Percentiles rank a stretch among this genome's conserved stretches.
phyloP scores from a whole-genome alignment of 2,797 vertebrate species.

The Xenopus petersii region DNA sequence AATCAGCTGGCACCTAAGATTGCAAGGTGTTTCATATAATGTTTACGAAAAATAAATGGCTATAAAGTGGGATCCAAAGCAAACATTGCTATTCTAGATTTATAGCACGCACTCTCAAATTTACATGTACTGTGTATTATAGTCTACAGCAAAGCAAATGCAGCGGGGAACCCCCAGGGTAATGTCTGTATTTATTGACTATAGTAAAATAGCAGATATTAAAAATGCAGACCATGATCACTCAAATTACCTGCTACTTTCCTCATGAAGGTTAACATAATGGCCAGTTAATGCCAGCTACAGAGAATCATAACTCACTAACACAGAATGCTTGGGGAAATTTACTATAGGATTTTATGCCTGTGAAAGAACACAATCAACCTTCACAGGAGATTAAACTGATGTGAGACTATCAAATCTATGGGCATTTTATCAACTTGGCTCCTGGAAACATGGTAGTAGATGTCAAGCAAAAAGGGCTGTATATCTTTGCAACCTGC shows the following conservation, averaged over 20 bases:
- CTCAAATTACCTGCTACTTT: not conserved
- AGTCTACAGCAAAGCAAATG: conserved; percentile 2
- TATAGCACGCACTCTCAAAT: not conserved
- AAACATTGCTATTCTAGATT: not conserved
- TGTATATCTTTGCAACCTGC: too few relatives aligned
- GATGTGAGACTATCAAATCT: conserved; percentile 5
- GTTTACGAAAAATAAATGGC: not conserved
- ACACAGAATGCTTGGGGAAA: conserved; percentile 3
- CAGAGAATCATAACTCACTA: conserved; percentile 24
- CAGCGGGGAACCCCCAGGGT: not conserved
- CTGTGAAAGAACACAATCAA: conserved; percentile 10
- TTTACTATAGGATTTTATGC: conserved; percentile 22
- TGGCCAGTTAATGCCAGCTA: conserved; percentile 20
- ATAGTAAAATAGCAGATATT: conserved; percentile 12
- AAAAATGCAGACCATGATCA: not conserved
- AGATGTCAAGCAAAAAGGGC: not conserved
- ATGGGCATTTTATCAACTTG: not conserved
- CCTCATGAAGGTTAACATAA: conserved; percentile 12
- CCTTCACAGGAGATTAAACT: conserved; percentile 27
- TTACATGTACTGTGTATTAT: not conserved
- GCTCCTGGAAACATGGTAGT: not conserved
- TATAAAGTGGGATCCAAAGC: not conserved
- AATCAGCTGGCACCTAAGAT: not conserved
- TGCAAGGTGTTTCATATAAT: not conserved
- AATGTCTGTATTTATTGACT: conserved; percentile 1